Conservation (phyloP, 2,113 vertebrate species). For the Syrmaticus mikado region DNA sequence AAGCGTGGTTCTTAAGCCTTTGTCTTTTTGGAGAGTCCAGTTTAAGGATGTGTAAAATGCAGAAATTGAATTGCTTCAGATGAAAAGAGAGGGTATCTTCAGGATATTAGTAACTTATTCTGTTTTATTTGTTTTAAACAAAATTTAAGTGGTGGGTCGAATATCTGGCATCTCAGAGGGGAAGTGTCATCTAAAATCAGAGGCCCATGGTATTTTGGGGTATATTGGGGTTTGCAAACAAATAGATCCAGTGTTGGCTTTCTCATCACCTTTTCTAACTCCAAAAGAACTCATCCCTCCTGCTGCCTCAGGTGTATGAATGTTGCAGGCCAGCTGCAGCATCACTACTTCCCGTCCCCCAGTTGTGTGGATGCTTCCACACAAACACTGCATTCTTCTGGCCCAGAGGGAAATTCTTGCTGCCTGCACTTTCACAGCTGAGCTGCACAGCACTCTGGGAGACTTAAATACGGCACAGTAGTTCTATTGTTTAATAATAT, state of each 20-base stretch:
- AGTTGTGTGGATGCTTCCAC: not conserved
- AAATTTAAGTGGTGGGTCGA: not conserved
- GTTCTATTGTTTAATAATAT: slow-evolving; percentile 60
- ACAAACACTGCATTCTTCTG: slow-evolving; percentile 65
- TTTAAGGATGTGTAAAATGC: not conserved
- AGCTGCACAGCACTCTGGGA: slow-evolving; percentile 33
- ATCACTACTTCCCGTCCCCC: not conserved
- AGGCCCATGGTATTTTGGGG: not conserved
- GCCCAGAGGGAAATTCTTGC: slow-evolving; percentile 54
- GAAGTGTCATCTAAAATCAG: not conserved
- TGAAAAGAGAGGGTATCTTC: not conserved
- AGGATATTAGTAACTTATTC: not conserved
- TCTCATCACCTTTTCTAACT: not conserved
- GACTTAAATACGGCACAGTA: slow-evolving; percentile 63
- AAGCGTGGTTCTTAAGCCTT: not conserved
- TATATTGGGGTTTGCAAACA: not conserved
- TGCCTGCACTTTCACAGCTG: slow-evolving; percentile 55
- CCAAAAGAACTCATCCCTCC: not conserved
- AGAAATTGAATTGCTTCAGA: not conserved
- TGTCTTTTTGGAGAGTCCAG: not conserved
- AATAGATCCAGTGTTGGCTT: not conserved
- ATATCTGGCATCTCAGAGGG: not conserved
- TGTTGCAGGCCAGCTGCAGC: slow-evolving; percentile 16
- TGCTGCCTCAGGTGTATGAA: slow-evolving; percentile 32
- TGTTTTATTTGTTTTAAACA: not conserved